A percentile compares a stretch with the other conserved stretches of the same genome.
Evolutionary conservation across 1,140 invertebrate species (phyloP).

Genomic region (Rhyacophila brunnea): DNA sequence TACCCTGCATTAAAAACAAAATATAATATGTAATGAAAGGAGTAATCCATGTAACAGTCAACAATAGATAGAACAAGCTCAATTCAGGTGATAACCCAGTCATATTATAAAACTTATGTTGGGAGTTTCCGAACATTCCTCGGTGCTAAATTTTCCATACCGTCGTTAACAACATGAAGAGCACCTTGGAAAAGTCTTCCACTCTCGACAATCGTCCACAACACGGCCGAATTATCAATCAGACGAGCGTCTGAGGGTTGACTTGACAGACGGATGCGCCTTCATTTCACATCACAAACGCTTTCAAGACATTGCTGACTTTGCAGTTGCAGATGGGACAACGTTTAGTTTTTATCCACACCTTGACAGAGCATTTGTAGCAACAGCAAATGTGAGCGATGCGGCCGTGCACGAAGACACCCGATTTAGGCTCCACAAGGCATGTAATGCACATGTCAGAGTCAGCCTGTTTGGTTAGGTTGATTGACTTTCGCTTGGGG

Average conservation of each 20-base stretch:
- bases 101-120: too few relatives aligned
- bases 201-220: not conserved
- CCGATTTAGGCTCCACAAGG: constrained; percentile 59
- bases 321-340: constrained; percentile 68
- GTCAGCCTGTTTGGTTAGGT: constrained; percentile 18
- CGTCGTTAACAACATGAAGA: constrained; percentile 34
- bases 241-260: not conserved
- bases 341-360: constrained; percentile 59
- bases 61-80: too few relatives aligned
- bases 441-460: constrained; percentile 61
- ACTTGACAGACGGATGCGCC: not conserved
- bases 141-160: constrained; percentile 6
- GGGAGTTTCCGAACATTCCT: too few relatives aligned
- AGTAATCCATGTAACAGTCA: too few relatives aligned
- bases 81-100: too few relatives aligned
- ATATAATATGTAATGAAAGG: too few relatives aligned
- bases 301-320: constrained; percentile 63
- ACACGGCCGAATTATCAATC: not conserved
- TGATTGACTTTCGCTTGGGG: not conserved
- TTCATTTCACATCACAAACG: constrained; percentile 48
- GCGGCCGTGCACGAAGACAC: constrained; percentile 63
- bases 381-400: constrained; percentile 67
- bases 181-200: constrained; percentile 4
- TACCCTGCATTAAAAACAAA: too few relatives aligned
- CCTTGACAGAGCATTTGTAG: constrained; percentile 64